A percentile compares a stretch with the other conserved stretches of the same genome.
These are phyloP conservation scores for Bubo bubo DNA, from an alignment of 2,113 vertebrate genomes.

Conservation along the genomic window DNA sequence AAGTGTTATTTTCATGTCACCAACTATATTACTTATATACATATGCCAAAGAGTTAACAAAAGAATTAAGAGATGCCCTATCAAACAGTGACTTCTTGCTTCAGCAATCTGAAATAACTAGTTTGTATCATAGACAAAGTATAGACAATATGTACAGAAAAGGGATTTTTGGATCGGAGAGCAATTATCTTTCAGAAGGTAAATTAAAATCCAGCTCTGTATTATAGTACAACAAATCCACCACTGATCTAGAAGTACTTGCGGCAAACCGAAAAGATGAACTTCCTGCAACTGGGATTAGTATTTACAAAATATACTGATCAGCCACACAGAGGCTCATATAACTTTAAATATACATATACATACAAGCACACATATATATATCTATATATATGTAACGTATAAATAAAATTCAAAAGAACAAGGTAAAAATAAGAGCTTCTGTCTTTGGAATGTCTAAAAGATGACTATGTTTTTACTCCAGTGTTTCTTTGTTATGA, in stretches of 20 bases:
- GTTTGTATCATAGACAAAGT: slow-evolving; percentile 57
- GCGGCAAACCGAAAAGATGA: slow-evolving; percentile 34
- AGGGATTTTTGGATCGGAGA: slow-evolving; percentile 30
- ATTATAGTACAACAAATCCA: slow-evolving; percentile 58
- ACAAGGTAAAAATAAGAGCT: slow-evolving; percentile 42
- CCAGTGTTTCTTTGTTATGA: slow-evolving; percentile 63
- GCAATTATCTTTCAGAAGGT: slow-evolving; percentile 57
- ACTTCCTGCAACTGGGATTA: slow-evolving; percentile 33
- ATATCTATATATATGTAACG: slow-evolving; percentile 69
- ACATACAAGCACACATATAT: slow-evolving; percentile 64
- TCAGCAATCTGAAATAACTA: slow-evolving; percentile 54
- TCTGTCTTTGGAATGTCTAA: slow-evolving; percentile 79
- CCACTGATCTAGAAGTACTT: slow-evolving; percentile 52
- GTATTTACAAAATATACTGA: slow-evolving; percentile 80
- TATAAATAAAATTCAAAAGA: slow-evolving; percentile 72
- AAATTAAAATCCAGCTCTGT: slow-evolving; percentile 60
- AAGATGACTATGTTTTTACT: slow-evolving; percentile 42
- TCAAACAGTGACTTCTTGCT: slow-evolving; percentile 63
- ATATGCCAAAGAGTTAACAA: slow-evolving; percentile 65
- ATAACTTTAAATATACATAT: slow-evolving; percentile 64
- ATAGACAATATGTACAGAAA: slow-evolving; percentile 68
- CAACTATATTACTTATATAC: slow-evolving; percentile 75
- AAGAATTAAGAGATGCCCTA: slow-evolving; percentile 65
- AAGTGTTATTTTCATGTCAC: slow-evolving; percentile 75
- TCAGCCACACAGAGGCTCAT: slow-evolving; percentile 75